Conservation (phyloP, 2,113 vertebrate species). For the Thamnaconus septentrionalis region DNA sequence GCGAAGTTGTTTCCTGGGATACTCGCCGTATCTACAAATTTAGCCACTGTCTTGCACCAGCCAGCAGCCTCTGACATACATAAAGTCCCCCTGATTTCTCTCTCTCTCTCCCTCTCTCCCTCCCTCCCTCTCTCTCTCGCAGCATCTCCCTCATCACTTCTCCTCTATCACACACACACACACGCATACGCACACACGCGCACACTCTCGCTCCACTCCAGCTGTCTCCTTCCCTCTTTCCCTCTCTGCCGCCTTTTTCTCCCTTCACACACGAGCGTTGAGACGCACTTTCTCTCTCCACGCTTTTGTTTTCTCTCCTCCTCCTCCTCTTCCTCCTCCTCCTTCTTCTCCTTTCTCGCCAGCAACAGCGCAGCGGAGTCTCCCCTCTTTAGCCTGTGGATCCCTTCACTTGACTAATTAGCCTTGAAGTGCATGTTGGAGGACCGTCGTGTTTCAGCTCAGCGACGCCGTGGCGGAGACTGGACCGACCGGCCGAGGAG, state of each 20-base stretch:
- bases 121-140: neutral
- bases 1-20: conserved; percentile 47
- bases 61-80: conserved; percentile 30
- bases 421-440: conserved; percentile 66
- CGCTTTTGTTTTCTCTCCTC: conserved; percentile 7
- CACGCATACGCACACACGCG: conserved; percentile 10
- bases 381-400: conserved; percentile 56
- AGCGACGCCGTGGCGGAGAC: conserved; percentile 54
- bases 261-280: neutral
- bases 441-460: conserved; percentile 67
- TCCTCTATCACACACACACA: neutral
- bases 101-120: conserved; percentile 2
- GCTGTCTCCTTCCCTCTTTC: conserved; percentile 53
- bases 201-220: conserved; percentile 28
- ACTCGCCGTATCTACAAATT: conserved; percentile 49
- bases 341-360: conserved; percentile 41
- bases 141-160: neutral
- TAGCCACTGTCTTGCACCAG: conserved; percentile 44
- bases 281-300: conserved; percentile 10
- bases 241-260: conserved; percentile 43
- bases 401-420: conserved; percentile 69
- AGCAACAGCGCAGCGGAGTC: conserved; percentile 3
- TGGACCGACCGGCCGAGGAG: conserved; percentile 59
- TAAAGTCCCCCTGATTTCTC: conserved; percentile 11
- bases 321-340: conserved; percentile 16